Conservation (phyloP, 1,140 invertebrate species). For the Acromyrmex heyeri region DNA sequence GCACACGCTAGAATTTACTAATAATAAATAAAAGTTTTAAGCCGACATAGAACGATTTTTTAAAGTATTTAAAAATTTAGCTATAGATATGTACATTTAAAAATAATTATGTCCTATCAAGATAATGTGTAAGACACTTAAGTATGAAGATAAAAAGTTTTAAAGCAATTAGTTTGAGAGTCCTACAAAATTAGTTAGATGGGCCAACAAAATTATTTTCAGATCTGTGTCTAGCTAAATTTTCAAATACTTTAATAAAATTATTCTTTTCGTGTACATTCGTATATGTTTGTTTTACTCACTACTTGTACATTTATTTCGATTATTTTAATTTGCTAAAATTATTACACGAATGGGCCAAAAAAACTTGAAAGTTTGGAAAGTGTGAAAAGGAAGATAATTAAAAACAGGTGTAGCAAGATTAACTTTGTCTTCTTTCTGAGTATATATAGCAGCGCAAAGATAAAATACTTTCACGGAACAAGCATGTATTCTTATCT, state of each 20-base stretch:
- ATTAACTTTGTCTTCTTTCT: conserved; percentile 22
- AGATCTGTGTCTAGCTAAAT: no score
- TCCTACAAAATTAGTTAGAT: no score
- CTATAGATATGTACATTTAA: no score
- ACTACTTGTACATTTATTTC: background rate
- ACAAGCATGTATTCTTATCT: conserved; percentile 34
- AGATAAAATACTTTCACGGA: background rate
- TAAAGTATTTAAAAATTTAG: no score
- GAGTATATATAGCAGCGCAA: background rate
- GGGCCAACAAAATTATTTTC: no score
- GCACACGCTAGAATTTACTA: background rate
- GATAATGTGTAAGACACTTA: no score
- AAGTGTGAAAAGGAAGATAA: background rate
- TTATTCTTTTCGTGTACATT: background rate
- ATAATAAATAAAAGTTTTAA: background rate
- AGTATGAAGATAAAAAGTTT: no score
- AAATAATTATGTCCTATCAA: no score
- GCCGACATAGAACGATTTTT: background rate
- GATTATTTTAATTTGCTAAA: background rate
- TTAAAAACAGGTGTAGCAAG: conserved; percentile 31
- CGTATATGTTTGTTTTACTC: background rate
- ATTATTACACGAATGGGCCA: background rate
- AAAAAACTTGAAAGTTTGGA: background rate
- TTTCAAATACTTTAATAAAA: no score
- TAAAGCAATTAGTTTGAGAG: no score